Conservation (phyloP, 2,888 invertebrate species). For the Tenthredo distinguenda region DNA sequence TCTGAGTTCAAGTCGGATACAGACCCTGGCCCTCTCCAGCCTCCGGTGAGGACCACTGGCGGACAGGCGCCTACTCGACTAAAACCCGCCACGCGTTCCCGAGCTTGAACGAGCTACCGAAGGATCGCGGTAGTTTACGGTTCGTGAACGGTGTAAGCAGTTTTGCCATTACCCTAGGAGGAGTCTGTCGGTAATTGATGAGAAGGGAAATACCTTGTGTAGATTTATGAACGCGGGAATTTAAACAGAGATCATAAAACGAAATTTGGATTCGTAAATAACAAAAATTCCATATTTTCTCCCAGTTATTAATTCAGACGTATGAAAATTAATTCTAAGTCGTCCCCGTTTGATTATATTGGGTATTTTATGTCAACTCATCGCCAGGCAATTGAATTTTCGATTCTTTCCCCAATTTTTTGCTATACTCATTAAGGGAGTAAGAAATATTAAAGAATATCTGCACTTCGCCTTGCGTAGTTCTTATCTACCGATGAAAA, state of each 20-base stretch:
- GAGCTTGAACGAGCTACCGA: background rate
- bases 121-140: background rate
- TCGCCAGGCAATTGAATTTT: too few relatives aligned
- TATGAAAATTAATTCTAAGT: too few relatives aligned
- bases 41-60: conserved; percentile 57
- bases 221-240: background rate
- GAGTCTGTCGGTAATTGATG: background rate
- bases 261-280: background rate
- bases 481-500: too few relatives aligned
- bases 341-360: too few relatives aligned
- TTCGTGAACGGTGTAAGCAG: background rate
- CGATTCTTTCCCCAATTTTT: too few relatives aligned
- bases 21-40: conserved; percentile 65
- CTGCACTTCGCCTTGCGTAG: too few relatives aligned
- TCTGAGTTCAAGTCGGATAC: conserved; percentile 68
- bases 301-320: too few relatives aligned
- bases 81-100: conserved; percentile 22
- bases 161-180: background rate
- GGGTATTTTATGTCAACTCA: too few relatives aligned
- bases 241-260: background rate
- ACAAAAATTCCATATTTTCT: background rate
- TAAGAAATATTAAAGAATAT: too few relatives aligned
- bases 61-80: conserved; percentile 60
- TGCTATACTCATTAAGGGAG: too few relatives aligned
- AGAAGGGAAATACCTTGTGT: background rate